Conservation (phyloP, 2,113 vertebrate species). For the Tetrao urogallus region DNA sequence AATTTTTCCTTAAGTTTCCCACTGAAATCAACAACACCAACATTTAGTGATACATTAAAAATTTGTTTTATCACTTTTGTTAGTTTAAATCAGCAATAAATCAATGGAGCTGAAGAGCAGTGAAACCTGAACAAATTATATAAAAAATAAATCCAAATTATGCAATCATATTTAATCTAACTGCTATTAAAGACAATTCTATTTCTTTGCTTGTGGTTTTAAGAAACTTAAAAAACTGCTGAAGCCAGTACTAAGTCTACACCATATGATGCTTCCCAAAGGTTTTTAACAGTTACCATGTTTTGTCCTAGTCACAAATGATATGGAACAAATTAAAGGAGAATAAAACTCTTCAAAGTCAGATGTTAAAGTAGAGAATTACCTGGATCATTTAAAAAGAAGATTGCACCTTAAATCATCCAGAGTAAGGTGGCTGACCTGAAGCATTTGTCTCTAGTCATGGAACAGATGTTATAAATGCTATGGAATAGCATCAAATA, state of each 20-base stretch:
- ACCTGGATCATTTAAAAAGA: background rate
- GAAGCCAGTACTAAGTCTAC: background rate
- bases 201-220: background rate
- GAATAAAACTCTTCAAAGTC: background rate
- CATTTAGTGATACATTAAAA: background rate
- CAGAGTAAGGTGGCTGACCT: background rate
- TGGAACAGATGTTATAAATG: background rate
- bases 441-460: background rate
- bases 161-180: background rate
- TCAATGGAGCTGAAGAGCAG: accelerated
- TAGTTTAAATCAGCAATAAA: background rate
- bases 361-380: background rate
- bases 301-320: background rate
- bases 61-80: background rate
- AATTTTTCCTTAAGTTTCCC: background rate
- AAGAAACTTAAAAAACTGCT: background rate
- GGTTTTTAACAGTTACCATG: background rate
- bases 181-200: background rate
- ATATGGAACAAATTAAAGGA: constrained; percentile 1
- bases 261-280: background rate
- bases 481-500: background rate
- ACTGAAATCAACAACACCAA: background rate
- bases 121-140: background rate
- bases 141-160: background rate
- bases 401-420: background rate